Percentiles rank a stretch among this genome's conserved stretches.
Evolutionary conservation across 2,797 vertebrate species (phyloP).

Genomic region (Molossus alvarezi): DNA sequence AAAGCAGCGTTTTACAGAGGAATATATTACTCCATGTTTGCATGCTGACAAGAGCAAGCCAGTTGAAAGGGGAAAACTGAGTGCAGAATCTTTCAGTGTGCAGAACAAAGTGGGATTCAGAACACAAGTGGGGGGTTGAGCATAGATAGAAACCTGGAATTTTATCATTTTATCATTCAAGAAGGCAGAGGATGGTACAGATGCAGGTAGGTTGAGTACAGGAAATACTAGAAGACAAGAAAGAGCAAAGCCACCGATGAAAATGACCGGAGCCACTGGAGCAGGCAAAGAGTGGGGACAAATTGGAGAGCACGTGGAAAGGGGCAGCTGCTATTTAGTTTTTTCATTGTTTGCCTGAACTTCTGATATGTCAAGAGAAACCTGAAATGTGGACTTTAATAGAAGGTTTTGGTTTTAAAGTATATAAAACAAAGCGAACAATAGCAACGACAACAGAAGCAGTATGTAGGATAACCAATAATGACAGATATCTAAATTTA

Average conservation of each 20-base stretch:
- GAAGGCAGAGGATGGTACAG: neutral
- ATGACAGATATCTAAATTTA: neutral
- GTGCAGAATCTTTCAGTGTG: neutral
- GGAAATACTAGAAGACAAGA: constrained; percentile 6
- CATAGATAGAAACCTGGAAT: neutral
- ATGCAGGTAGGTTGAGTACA: neutral
- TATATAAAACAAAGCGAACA: neutral
- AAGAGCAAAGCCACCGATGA: neutral
- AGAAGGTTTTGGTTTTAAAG: neutral
- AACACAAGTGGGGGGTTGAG: neutral
- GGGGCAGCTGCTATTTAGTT: neutral
- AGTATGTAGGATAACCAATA: neutral
- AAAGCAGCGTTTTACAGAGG: neutral
- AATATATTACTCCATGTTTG: neutral
- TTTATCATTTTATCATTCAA: neutral
- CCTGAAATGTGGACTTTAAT: neutral
- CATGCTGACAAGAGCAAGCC: neutral
- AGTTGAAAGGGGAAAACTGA: constrained; percentile 5
- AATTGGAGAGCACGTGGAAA: neutral
- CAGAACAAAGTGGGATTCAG: constrained; percentile 13
- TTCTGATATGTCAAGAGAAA: constrained; percentile 27
- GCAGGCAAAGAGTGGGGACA: neutral
- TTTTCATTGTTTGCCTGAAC: neutral
- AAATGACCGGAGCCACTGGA: neutral
- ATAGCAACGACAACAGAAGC: neutral